phyloP scores from a whole-genome alignment of 2,797 vertebrate species.

The Hoplostethus atlanticus region DNA sequence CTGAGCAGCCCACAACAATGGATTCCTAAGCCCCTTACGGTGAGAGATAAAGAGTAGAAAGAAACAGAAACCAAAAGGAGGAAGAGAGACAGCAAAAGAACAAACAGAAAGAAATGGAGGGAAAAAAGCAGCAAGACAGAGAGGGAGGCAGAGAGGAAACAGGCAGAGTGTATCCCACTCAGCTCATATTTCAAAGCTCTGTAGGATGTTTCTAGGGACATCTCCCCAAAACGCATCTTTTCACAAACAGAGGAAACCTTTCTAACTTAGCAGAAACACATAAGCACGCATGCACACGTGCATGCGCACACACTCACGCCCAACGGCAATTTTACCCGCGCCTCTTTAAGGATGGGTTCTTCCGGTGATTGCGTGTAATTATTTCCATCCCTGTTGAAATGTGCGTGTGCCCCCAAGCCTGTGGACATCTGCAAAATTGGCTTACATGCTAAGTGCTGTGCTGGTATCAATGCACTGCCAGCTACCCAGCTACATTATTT shows the following conservation, averaged over 20 bases:
- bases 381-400: too few relatives aligned
- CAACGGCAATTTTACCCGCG: not conserved
- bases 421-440: too few relatives aligned
- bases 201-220: slow-evolving; percentile 57
- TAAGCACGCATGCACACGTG: not conserved
- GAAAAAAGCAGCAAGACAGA: slow-evolving; percentile 33
- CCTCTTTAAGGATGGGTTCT: not conserved
- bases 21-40: slow-evolving; percentile 48
- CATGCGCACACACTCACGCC: not conserved
- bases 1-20: slow-evolving; percentile 59
- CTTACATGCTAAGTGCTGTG: too few relatives aligned
- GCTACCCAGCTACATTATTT: too few relatives aligned
- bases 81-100: slow-evolving; percentile 26
- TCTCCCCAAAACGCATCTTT: slow-evolving; percentile 53
- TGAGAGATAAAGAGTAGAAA: slow-evolving; percentile 27
- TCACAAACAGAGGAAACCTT: slow-evolving; percentile 32
- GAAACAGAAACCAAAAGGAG: slow-evolving; percentile 38
- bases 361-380: too few relatives aligned
- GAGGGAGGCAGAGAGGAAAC: slow-evolving; percentile 28
- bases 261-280: slow-evolving; percentile 29
- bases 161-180: slow-evolving; percentile 30
- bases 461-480: too few relatives aligned
- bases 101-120: slow-evolving; percentile 36
- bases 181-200: slow-evolving; percentile 65
- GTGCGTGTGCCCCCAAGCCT: too few relatives aligned